Evolutionary conservation across 1,140 invertebrate species (phyloP), one percentile per base, ranked within the genome.

Genomic region (Calliopsis andreniformis): DNA sequence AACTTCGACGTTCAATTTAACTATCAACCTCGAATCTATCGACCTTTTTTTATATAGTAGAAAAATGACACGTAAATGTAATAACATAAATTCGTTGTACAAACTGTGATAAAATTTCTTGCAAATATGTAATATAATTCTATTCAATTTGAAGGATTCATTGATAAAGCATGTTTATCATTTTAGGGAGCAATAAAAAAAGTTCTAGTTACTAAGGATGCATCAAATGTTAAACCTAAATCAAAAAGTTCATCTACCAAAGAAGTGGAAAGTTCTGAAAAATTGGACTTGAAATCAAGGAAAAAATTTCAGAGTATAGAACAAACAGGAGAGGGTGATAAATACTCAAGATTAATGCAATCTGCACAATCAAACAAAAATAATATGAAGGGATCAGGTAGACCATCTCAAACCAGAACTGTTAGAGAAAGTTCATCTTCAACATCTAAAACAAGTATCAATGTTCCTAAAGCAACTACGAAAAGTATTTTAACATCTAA

Each of bases 151-250:
- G 3, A 5, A 6, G 14, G 25, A 28, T 20, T 14, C 4, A 43
- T 49, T 30, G 14, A 18, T 4, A 45, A 47, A n/a, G n/a, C n/a
- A n/a, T n/a, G n/a, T n/a, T n/a, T n/a, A n/a, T n/a, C n/a, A 59
- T 69, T 59, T 80, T 25, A 88, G 85, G 83, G 79, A 32, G 73
- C 81, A 8, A 82, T 78, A 35, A 89, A 87, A 32, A 90, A 89
- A 68, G 73, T 30, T 64, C 58, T 30, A 0, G 30, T 4, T 6
- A n/a, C 10, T 39, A 58, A 84, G 62, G 71, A 86, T 77, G 67
- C 69, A 61, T 67, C 69, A n/a, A 43, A 23, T 32, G 30, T 32
- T n/a, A 71, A 58, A 8, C 77, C 71, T 10, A 87, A 72, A 78
- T 47, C 76, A 23, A 85, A 76, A 63, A 49, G 2, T 30, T 51